Evolutionary conservation across 2,797 vertebrate species (phyloP).

Genomic region (Hypotaenidia philippensis): DNA sequence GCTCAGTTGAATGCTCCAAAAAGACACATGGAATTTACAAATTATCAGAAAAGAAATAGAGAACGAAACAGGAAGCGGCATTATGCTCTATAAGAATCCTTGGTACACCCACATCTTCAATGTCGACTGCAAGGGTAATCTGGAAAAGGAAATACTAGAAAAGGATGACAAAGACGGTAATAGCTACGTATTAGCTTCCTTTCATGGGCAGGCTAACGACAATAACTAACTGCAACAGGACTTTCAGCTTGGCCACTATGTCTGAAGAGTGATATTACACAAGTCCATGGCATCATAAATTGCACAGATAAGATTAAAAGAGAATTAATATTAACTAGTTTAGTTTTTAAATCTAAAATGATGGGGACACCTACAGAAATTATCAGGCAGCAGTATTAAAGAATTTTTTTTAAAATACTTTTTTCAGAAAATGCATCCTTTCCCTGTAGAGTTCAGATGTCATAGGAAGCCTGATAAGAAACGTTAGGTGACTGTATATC

Average conservation of each 20-base stretch:
- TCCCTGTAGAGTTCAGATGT: not conserved
- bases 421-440: not conserved
- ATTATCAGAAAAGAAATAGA: not conserved
- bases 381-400: not conserved
- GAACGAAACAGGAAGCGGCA: conserved; percentile 9
- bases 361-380: not conserved
- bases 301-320: not conserved
- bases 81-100: not conserved
- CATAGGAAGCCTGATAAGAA: not conserved
- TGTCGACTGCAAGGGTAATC: not conserved
- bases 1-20: accelerated
- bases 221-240: not conserved
- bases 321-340: not conserved
- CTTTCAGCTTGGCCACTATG: not conserved
- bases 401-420: not conserved
- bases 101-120: not conserved
- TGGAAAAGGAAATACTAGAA: not conserved
- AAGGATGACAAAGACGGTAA: not conserved
- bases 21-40: not conserved
- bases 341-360: not conserved
- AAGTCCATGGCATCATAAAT: not conserved
- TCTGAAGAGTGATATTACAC: not conserved
- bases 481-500: not conserved
- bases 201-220: not conserved
- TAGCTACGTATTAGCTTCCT: not conserved